Conservation (phyloP, 2,113 vertebrate species). For the Sylvietta virens region DNA sequence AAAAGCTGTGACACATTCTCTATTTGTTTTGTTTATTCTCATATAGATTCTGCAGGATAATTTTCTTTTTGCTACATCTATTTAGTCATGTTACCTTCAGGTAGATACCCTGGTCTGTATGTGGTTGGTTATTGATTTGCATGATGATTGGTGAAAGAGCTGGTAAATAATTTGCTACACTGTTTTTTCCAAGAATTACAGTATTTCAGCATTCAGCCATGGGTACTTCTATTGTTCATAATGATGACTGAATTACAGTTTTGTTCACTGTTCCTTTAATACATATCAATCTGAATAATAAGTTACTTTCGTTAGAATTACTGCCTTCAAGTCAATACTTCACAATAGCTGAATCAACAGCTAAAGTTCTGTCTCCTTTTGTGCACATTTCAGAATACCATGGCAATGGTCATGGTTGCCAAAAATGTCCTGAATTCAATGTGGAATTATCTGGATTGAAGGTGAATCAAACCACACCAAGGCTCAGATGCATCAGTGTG, state of each 20-base stretch:
- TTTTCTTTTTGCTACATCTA: background rate
- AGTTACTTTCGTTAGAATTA: background rate
- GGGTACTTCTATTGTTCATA: background rate
- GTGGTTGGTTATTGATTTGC: background rate
- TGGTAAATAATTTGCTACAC: background rate
- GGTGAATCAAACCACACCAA: background rate
- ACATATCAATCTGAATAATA: background rate
- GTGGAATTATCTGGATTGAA: background rate
- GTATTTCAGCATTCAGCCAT: background rate
- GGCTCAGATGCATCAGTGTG: background rate
- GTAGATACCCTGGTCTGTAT: background rate
- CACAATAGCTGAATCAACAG: background rate
- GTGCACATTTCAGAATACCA: background rate
- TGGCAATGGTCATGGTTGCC: accelerated
- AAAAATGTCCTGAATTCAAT: background rate
- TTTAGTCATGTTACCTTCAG: background rate
- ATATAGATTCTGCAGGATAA: background rate
- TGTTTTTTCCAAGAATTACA: background rate
- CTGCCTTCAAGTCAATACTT: background rate
- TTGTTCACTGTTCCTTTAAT: background rate
- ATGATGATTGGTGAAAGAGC: background rate
- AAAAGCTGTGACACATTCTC: background rate
- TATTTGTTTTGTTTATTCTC: background rate
- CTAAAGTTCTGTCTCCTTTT: background rate
- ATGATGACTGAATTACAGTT: background rate